A percentile compares a stretch with the other conserved stretches of the same genome.
Conservation (phyloP, 1,140 invertebrate genomes). For the Ceratosolen fusciceps region DNA sequence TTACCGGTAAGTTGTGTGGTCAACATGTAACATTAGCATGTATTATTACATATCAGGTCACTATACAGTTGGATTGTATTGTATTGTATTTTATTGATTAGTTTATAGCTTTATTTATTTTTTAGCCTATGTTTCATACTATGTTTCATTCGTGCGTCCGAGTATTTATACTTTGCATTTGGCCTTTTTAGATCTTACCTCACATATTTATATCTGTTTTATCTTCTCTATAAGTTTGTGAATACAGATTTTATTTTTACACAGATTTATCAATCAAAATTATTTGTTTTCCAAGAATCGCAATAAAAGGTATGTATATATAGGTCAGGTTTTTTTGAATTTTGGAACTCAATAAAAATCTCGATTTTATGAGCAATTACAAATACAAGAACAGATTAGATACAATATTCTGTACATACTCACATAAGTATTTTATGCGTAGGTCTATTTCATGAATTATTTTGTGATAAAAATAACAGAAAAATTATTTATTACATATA, state of each 20-base stretch:
- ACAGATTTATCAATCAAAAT: constrained; percentile 64
- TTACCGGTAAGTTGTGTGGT: constrained; percentile 61
- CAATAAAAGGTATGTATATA: background rate
- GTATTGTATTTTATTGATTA: constrained; percentile 69
- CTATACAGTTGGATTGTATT: too few species aligned
- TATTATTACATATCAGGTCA: too few species aligned
- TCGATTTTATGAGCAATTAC: constrained; percentile 27
- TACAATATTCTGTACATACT: background rate
- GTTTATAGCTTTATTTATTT: constrained; percentile 70
- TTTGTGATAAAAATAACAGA: background rate
- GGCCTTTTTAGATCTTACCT: constrained; percentile 49
- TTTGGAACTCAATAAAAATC: constrained; percentile 12
- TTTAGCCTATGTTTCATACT: constrained; percentile 51
- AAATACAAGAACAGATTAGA: background rate
- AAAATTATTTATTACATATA: too few species aligned
- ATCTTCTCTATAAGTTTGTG: constrained; percentile 33
- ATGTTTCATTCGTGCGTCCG: background rate
- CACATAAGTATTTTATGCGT: background rate
- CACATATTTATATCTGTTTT: constrained; percentile 22
- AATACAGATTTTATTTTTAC: constrained; percentile 23
- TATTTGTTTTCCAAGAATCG: constrained; percentile 56
- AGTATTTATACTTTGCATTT: constrained; percentile 66
- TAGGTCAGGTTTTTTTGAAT: background rate
- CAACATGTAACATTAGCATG: constrained; percentile 69
- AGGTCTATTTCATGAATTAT: constrained; percentile 30